Base-by-base conservation (phyloP, 2,888 invertebrate species). In the Eilema griseolum region DNA sequence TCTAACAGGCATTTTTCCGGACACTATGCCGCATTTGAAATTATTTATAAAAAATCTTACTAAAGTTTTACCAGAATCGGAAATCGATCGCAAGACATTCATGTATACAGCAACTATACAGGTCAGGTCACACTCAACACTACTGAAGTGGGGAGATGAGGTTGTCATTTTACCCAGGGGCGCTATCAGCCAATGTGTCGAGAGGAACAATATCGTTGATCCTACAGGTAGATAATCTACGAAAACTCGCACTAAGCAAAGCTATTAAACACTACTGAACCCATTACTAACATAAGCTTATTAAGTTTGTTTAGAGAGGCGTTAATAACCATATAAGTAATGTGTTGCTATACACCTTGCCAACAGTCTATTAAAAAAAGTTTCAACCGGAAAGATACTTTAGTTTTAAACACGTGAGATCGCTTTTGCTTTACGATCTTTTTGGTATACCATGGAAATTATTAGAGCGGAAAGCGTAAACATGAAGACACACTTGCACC, bases 311-410 rank as follows among this genome's bases (percentile, higher is more conserved):
- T 31, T 28, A n/a, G 16, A 61, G 16, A 61, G 61, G 31, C 8
- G 28, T 61, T 61, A 61, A 61, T 61, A 61, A 61, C 31, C 31
- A n/a, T 61, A 61, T 28, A 20, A 31, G 60, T 61, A 61, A 61
- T 61, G 61, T 61, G 61, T 31, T 61, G 31, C n/a, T 31, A 59
- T 59, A 31, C 20, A 61, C 60, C 57, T 57, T 24, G 3, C 24
- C 10, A 59, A 24, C 26, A 59, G 26, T 16, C 16, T 59, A 59
- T 26, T 26, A 14, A 59, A 59, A 59, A 37, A 16, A 52, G n/a
- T n/a, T 26, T 59, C 24, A 61, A n/a, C 61, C 8, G 31, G 28
- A 61, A 60, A 61, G 31, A 31, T n/a, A 33, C 61, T 31, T 61
- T 61, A 63, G 23, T 52, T 20, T 46, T 14, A 61, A 31, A 61